Conservation (phyloP, 1,140 invertebrate genomes). For the Caenorhabditis inopinata region DNA sequence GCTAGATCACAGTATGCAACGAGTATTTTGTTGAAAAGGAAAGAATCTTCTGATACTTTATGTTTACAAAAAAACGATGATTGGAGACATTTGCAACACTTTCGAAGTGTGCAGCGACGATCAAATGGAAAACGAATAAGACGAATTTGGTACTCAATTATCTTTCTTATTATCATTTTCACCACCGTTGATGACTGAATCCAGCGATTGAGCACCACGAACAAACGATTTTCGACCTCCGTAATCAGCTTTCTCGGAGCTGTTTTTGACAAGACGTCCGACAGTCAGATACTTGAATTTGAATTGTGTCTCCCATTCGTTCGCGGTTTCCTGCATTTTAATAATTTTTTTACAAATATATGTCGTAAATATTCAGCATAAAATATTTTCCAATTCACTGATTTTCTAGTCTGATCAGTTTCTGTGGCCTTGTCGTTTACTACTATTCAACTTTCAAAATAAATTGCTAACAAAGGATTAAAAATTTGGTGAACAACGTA, state of each 20-base stretch:
- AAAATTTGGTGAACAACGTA: no score
- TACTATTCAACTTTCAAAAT: no score
- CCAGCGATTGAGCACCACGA: not conserved
- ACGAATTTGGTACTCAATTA: not conserved
- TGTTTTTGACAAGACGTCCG: conserved; percentile 31
- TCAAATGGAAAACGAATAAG: not conserved
- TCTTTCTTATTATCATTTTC: not conserved
- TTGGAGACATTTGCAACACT: not conserved
- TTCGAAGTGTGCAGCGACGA: not conserved
- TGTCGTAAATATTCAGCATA: no score
- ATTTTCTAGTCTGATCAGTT: no score
- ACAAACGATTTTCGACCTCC: conserved; percentile 20
- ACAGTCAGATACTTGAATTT: conserved; percentile 46
- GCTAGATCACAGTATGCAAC: conserved; percentile 6
- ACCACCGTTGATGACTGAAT: conserved; percentile 1
- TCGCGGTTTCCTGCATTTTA: conserved; percentile 39
- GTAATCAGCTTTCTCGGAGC: conserved; percentile 27
- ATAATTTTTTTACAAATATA: not conserved
- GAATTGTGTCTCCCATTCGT: conserved; percentile 44
- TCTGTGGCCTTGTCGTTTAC: no score
- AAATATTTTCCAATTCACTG: no score
- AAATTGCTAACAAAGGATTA: no score
- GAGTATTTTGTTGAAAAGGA: not conserved
- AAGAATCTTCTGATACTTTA: not conserved
- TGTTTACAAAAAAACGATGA: not conserved